Evolutionary conservation across 1,140 invertebrate species (phyloP).

Genomic region (Drosophila auraria): DNA sequence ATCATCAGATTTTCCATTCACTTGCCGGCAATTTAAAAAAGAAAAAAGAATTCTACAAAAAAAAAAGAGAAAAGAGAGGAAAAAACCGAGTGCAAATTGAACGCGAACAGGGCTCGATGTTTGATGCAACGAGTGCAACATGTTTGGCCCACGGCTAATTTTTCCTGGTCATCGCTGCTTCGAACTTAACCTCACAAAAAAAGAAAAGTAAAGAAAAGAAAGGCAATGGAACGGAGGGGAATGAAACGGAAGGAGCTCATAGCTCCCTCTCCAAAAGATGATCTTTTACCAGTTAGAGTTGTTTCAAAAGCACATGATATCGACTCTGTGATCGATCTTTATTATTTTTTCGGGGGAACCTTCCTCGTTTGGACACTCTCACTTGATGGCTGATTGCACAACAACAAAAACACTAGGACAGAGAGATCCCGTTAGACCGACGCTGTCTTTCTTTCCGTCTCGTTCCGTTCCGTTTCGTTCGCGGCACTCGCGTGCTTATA

Average conservation of each 20-base stretch:
- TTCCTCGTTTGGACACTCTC: constrained; percentile 35
- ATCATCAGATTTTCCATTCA: constrained; percentile 8
- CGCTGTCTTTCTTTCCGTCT: constrained; percentile 13
- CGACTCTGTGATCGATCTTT: too few relatives aligned
- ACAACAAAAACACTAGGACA: constrained; percentile 32
- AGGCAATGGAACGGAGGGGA: background rate
- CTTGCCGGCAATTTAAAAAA: constrained; percentile 21
- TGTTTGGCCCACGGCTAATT: constrained; percentile 2
- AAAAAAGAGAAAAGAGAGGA: background rate
- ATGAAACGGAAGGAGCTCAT: background rate
- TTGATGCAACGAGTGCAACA: constrained; percentile 25
- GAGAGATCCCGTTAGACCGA: constrained; percentile 18
- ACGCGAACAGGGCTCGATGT: constrained; percentile 9
- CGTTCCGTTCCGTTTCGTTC: constrained; percentile 12
- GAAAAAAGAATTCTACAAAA: background rate
- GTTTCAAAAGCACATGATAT: constrained; percentile 2
- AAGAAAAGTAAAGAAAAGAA: constrained; percentile 13
- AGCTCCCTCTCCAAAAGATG: background rate
- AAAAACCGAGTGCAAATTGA: background rate
- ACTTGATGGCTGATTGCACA: constrained; percentile 23
- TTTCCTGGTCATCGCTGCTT: constrained; percentile 26
- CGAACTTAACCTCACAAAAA: constrained; percentile 9
- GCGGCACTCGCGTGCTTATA: constrained; percentile 28
- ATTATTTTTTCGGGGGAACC: background rate
- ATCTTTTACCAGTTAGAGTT: background rate